These are phyloP conservation scores for Casuarius casuarius DNA, from an alignment of 2,113 vertebrate genomes.

Conservation along the genomic window DNA sequence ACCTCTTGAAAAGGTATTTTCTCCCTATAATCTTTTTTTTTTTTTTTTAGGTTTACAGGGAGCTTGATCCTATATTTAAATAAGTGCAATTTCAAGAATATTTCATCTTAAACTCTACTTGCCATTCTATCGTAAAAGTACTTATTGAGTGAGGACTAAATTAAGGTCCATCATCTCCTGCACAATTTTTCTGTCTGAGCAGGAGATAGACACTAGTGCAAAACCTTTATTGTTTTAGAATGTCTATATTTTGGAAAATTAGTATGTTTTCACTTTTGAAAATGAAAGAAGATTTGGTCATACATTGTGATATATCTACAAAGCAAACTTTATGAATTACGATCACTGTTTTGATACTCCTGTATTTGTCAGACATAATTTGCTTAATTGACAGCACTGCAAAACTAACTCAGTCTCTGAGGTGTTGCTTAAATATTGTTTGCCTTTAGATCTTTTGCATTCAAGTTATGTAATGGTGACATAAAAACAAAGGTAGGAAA, in stretches of 20 bases:
- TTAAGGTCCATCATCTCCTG: constrained; percentile 3
- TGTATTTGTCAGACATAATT: neutral
- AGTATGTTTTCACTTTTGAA: neutral
- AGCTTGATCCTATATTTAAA: constrained; percentile 30
- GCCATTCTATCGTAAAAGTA: neutral
- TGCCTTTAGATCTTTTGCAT: neutral
- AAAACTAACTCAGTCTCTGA: neutral
- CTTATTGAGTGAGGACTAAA: constrained; percentile 27
- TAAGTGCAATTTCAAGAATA: constrained; percentile 42
- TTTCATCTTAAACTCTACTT: constrained; percentile 1
- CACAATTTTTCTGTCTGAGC: constrained; percentile 1
- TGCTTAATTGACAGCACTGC: neutral
- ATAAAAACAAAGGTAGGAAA: neutral
- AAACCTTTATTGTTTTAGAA: neutral
- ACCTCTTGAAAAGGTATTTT: neutral
- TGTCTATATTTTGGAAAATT: neutral
- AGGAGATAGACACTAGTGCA: neutral
- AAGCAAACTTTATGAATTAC: neutral
- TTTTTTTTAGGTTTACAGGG: neutral
- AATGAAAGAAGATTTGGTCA: neutral
- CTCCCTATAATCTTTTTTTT: neutral
- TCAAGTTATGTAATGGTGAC: neutral
- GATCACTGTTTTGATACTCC: neutral
- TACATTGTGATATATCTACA: neutral
- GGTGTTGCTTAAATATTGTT: neutral